A percentile compares a stretch with the other conserved stretches of the same genome.
phyloP scores from a whole-genome alignment of 2,797 vertebrate genomes.

The Hypotaenidia okinawae region DNA sequence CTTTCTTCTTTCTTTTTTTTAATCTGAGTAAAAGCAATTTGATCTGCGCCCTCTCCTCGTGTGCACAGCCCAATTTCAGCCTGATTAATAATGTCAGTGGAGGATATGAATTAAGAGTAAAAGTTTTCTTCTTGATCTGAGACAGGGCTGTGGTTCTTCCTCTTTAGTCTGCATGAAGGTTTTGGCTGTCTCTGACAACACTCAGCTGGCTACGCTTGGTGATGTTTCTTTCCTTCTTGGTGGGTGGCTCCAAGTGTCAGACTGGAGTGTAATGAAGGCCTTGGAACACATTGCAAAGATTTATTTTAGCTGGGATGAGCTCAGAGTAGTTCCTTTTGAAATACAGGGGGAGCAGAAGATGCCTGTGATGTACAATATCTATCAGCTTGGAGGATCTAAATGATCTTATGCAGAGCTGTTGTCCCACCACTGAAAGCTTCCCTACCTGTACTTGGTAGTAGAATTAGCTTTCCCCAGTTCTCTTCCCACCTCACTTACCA shows the following conservation, averaged over 20 bases:
- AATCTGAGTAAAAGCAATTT: background rate
- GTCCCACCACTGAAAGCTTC: background rate
- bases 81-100: background rate
- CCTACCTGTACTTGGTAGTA: background rate
- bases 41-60: background rate
- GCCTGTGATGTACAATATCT: background rate
- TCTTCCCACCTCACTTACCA: background rate
- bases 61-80: background rate
- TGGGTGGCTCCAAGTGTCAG: constrained; percentile 2
- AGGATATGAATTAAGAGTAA: constrained; percentile 13
- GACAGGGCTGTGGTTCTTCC: background rate
- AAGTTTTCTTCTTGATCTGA: background rate
- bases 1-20: background rate
- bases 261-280: background rate
- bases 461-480: background rate
- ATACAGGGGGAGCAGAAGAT: background rate
- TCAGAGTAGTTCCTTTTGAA: background rate
- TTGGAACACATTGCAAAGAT: background rate
- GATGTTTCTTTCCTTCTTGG: background rate
- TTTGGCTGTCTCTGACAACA: background rate
- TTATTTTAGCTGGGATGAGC: background rate
- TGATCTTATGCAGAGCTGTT: background rate
- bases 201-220: background rate
- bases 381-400: background rate
- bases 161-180: background rate